Evolutionary conservation across 2,113 vertebrate species (phyloP).

Genomic region (Periophthalmodon schlosseri): DNA sequence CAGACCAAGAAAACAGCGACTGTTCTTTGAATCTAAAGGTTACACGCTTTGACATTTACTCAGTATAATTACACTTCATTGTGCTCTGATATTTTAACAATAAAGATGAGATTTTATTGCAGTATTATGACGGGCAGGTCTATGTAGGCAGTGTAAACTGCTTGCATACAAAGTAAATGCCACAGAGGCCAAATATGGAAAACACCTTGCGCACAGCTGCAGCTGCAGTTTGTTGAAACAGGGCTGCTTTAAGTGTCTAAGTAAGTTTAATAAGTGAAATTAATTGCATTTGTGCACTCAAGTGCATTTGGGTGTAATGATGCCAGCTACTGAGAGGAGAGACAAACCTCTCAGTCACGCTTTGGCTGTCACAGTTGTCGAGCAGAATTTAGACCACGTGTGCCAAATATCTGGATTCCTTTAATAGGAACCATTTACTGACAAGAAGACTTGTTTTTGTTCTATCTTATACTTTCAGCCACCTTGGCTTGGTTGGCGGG

Average conservation of each 20-base stretch:
- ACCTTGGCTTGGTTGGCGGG: not conserved
- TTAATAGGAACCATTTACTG: conserved; percentile 41
- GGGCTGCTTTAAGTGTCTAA: not conserved
- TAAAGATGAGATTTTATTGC: not conserved
- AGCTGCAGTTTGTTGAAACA: conserved; percentile 16
- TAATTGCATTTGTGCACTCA: conserved; percentile 25
- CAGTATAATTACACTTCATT: not conserved
- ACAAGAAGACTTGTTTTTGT: conserved; percentile 30
- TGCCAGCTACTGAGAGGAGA: conserved; percentile 49
- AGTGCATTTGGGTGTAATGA: conserved; percentile 42
- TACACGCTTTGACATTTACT: conserved; percentile 1
- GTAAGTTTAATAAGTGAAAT: conserved; percentile 26
- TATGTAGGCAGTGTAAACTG: conserved; percentile 34
- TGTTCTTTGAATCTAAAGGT: conserved; percentile 5
- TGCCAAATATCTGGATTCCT: conserved; percentile 51
- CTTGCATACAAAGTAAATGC: conserved; percentile 32
- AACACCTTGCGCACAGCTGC: conserved; percentile 21
- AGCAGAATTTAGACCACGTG: conserved; percentile 49
- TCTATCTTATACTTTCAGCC: not conserved
- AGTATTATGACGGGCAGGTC: not conserved
- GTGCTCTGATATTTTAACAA: conserved; percentile 6
- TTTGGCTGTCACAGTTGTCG: conserved; percentile 50
- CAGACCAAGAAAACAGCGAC: not conserved
- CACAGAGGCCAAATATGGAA: conserved; percentile 26
- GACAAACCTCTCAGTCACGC: conserved; percentile 40